phyloP scores from a whole-genome alignment of 2,113 vertebrate species.

The Acrocephalus kingi region DNA sequence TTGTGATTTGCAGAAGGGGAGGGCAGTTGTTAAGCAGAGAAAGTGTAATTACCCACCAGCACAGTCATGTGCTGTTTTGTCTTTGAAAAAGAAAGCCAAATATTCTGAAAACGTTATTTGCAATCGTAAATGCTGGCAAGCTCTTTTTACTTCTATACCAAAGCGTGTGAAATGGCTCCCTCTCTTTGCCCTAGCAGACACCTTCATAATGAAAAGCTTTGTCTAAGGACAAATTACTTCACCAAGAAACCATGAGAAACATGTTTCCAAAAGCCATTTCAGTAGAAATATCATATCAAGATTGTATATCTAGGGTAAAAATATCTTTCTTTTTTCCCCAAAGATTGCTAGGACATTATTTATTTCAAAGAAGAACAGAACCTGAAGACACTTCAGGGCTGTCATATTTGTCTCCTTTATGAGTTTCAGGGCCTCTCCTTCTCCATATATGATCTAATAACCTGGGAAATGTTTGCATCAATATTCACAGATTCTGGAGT shows the following conservation, averaged over 20 bases:
- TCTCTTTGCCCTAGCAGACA: not conserved
- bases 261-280: not conserved
- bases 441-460: not conserved
- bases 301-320: not conserved
- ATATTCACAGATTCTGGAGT: not conserved
- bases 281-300: not conserved
- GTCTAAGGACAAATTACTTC: not conserved
- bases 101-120: not conserved
- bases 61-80: not conserved
- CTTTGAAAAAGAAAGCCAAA: not conserved
- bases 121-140: not conserved
- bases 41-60: not conserved
- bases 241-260: not conserved
- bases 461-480: not conserved
- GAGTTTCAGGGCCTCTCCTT: not conserved
- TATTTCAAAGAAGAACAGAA: not conserved
- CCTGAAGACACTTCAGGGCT: not conserved
- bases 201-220: not conserved
- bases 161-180: not conserved
- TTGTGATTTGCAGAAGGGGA: not conserved
- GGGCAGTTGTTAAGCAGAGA: not conserved
- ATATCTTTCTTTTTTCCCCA: accelerated
- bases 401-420: not conserved
- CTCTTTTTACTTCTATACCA: not conserved
- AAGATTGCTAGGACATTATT: not conserved